Base-by-base conservation (phyloP, 2,888 invertebrate species). In the Ormyrus labotus region DNA sequence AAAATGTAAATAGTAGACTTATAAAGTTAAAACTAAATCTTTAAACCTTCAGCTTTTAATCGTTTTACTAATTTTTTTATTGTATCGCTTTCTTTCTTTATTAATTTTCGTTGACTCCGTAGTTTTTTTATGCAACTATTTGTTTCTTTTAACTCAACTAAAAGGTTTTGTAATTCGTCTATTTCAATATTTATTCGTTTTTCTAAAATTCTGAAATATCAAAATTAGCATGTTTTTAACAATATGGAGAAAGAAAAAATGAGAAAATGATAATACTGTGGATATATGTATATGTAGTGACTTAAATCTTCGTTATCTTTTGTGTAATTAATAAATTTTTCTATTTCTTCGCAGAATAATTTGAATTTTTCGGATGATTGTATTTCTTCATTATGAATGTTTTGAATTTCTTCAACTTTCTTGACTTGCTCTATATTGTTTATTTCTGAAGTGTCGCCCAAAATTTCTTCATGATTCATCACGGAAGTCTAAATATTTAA, bases 61-160 rank as follows among this genome's bases (percentile, higher is more conserved):
- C 86, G 87, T 48, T 83, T 85, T 19, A 90, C 83, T 1, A 81
- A 82, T 78, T 85, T 87, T 76, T 85, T 86, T 8, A 87, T 78
- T 3, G 82, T 65, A 1, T 78, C 57, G 61, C 85, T 86, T 76
- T 90, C 91, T 70, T 86, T 89, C 48, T 84, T 86, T 19, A 91
- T 84, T 10, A 85, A 85, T 60, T 85, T 85, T 64, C 84, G 84
- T 80, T 91, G 90, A 11, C 67, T 74, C 81, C 87, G 88, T 45
- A 89, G 82, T 68, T 86, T 85, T 53, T 87, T 84, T 57, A 90
- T 86, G 68, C 87, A 87, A 0, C 70, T 78, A 6, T 86, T 67
- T 5, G 88, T 85, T 13, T 86, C 86, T 83, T 85, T 87, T 69
- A 91, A 84, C 83, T 91, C 90, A 50, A 75, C 82, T 71, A 90